These are phyloP conservation scores for Cephus sareptanus DNA, from an alignment of 2,888 invertebrate species.

Conservation along the genomic window DNA sequence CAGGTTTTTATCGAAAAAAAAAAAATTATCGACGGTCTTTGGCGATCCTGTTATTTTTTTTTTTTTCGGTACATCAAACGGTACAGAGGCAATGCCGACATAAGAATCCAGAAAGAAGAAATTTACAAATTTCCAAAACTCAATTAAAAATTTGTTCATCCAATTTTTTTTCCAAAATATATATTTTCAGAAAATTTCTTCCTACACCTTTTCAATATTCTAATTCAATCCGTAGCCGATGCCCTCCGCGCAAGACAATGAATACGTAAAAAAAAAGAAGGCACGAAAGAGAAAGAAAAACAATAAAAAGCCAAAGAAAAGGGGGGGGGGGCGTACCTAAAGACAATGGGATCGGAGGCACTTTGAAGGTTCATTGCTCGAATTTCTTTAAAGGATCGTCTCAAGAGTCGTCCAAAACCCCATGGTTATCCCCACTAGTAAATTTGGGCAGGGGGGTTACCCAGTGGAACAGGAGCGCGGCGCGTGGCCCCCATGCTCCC, in stretches of 20 bases:
- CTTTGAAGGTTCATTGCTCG: not conserved
- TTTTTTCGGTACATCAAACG: not conserved
- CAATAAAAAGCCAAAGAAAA: not conserved
- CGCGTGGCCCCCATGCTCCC: conserved; percentile 11
- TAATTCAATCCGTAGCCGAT: too few species aligned
- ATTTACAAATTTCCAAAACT: not conserved
- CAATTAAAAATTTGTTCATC: too few species aligned
- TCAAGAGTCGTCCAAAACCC: conserved; percentile 48
- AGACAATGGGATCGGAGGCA: not conserved
- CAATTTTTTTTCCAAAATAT: too few species aligned
- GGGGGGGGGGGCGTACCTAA: not conserved
- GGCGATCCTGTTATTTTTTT: not conserved
- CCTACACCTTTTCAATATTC: too few species aligned
- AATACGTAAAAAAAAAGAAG: not conserved
- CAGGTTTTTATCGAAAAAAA: conserved; percentile 37
- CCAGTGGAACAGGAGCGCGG: not conserved
- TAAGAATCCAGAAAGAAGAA: not conserved
- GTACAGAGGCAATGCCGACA: not conserved
- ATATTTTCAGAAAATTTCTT: too few species aligned
- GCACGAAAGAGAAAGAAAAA: not conserved
- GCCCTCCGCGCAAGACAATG: too few species aligned
- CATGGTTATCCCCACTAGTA: conserved; percentile 47
- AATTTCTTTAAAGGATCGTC: conserved; percentile 23
- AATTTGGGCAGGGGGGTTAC: not conserved
- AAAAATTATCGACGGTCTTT: not conserved